Base-by-base conservation (phyloP, 2,888 invertebrate species). In the Platerodrilus igneus region DNA sequence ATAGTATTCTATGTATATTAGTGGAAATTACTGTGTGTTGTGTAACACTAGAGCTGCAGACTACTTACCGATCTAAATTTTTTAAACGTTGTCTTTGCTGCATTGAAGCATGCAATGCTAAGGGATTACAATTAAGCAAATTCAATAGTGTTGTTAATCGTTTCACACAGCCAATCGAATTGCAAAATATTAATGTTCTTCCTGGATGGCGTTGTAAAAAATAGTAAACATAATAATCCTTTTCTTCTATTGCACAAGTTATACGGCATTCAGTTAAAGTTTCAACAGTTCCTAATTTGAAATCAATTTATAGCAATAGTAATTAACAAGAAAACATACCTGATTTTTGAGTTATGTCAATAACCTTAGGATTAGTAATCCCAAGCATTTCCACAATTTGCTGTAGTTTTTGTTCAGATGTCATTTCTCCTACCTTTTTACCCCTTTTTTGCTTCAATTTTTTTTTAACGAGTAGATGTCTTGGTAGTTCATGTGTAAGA, bases 191-290 rank as follows among this genome's bases (percentile, higher is more conserved):
- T 19, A 99, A 79, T 0, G 94, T 94, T 31, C 95, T 73, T 0
- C 95, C 96, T 0, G 85, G 83, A 68, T 96, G 88, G 25, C 79
- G 76, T 55, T 83, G 79, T 35, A 85, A 66, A 57, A 99, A 88
- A 62, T 96, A 97, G 65, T 90, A 95, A 2, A 99, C 70, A 61
- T 93, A 90, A 32, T 83, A 81, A 66, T 99, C 97, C 68, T 97
- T 92, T 40, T 90, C 83, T 26, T 86, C 82, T 18, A 83, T 68
- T 0, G 80, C 71, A 53, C 89, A 90, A 0, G 80, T 73, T 42
- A 96, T 85, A 30, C 86, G 77, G 45, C 88, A 83, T 68, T 96
- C 96, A 0, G 86, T 86, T 26, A 97, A 69, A 0, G 79, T 82
- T 41, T 81, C 82, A 0, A 93, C 87, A 3, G 89, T 90, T 41